Evolutionary conservation across 2,888 invertebrate genomes (phyloP), one percentile per base, ranked within the genome.

Genomic region (Polymixis flavicincta): DNA sequence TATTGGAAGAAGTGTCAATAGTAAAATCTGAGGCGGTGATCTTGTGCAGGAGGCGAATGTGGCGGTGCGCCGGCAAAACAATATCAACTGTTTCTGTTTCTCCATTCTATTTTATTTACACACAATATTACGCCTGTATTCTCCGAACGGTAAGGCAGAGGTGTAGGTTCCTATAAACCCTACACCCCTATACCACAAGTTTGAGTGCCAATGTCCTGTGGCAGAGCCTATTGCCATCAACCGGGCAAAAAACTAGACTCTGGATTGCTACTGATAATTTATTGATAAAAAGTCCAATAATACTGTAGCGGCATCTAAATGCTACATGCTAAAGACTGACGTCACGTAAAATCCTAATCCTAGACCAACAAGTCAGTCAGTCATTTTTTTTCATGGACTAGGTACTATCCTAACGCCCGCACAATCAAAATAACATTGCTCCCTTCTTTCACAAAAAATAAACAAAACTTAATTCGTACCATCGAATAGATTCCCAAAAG

Each of bases 1-100:
- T 94, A 95, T 94, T 89, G 93, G 91, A 89, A 91, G 89, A 91
- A 93, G 92, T 90, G 94, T 94, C 94, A 94, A 94, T 94, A 94
- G 93, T 94, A 93, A 93, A 93, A 89, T 91, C 87, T 91, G 83
- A 92, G 89, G 91, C 90, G 92, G 92, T 92, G 93, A 91, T 82
- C 76, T 76, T 76, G 78, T 76, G 76, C 77, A 78, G 54, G 65
- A 50, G 19, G 70, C 59, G 66, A 28, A n/a, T n/a, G 52, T 25
- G 32, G 50, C 48, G 72, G 32, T 14, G 50, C 17, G 37, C n/a
- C 22, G 48, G 42, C 42, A 22, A 61, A 52, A 52, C 37, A 76
- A 60, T 71, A 55, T 42, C 22, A 32, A 52, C 28, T 45, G 25
- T 59, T 52, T 69, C 9, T 54, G 7, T 32, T 32, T 54, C 14